Evolutionary conservation across 2,113 vertebrate genomes (phyloP), one percentile per base, ranked within the genome.

Genomic region (Calidris pygmaea): DNA sequence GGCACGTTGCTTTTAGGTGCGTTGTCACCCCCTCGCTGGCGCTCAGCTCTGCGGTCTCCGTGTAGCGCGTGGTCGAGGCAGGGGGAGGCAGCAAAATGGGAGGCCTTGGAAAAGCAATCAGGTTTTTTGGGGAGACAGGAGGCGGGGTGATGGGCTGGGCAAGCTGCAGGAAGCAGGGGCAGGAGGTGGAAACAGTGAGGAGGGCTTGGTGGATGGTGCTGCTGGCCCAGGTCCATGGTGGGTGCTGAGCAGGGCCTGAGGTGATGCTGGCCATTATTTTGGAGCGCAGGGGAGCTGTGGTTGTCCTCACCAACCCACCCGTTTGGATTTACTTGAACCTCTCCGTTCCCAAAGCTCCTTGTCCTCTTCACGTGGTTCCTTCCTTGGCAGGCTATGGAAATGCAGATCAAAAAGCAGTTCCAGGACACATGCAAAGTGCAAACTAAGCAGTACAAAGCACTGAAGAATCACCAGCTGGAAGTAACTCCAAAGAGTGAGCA

Each of bases 371-470:
- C 41, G 4, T 67, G 65, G 4, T 65, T 89, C 63, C 82, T 97
- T 85, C 80, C 80, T 53, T 81, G 60, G 82, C 97, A 99, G 99
- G 99, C 98, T 93, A 98, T 99, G 99, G 99, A 99, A 98, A 98
- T 99, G 98, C 99, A 99, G 98, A 99, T 99, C 95, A 99, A 99
- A 98, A 99, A 99, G 98, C 99, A 99, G 98, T 99, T 99, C 98
- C 99, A 99, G 98, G 99, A 99, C 98, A 99, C 99, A 29, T 99
- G 99, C 97, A 99, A 99, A 98, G 99, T 99, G 95, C 99, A 99
- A 98, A 99, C 99, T 84, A 99, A 99, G 98, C 99, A 99, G 99
- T 99, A 99, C 98, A 99, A 99, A 98, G 99, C 99, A 89, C 98
- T 99, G 97, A 99, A 99, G 98, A 99, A 99, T 98, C 99, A 99